Evolutionary conservation across 64 coral and sea anemone genomes (phyloP).

Genomic region (Montipora efflorescens): DNA sequence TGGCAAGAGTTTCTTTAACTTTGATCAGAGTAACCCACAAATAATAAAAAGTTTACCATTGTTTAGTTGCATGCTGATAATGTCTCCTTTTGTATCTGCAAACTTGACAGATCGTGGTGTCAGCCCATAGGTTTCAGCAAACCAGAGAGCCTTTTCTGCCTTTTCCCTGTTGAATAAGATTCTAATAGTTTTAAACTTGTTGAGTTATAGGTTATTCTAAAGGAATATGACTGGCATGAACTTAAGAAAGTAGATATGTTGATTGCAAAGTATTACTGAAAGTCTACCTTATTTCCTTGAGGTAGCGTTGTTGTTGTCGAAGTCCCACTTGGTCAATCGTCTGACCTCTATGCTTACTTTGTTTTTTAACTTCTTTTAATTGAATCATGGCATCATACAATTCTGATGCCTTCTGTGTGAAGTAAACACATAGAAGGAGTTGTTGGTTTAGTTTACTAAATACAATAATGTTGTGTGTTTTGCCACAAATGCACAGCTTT

Average conservation of each 20-base stretch:
- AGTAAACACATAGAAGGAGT: not conserved
- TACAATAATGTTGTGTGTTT: not conserved
- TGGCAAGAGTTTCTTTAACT: not conserved
- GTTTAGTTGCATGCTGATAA: not conserved
- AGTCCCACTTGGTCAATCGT: slow-evolving; percentile 1
- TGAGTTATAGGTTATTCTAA: not conserved
- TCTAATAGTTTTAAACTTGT: not conserved
- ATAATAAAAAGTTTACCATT: not conserved
- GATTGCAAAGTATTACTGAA: not conserved
- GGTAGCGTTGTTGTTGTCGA: not conserved
- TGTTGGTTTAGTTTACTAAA: not conserved
- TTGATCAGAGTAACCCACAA: not conserved
- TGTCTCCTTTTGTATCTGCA: not conserved
- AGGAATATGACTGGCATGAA: not conserved
- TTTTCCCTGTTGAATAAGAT: not conserved
- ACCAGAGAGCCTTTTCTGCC: not conserved
- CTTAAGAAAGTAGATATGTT: not conserved
- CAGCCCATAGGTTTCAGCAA: slow-evolving; percentile 1
- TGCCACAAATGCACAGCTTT: not conserved
- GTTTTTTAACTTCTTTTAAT: not conserved
- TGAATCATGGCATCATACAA: not conserved
- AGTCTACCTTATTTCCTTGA: not conserved
- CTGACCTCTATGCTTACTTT: not conserved
- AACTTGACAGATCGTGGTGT: not conserved
- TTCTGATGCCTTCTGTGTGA: not conserved